Conservation (phyloP, 2,888 invertebrate genomes). For the Exephanes ischioxanthus region DNA sequence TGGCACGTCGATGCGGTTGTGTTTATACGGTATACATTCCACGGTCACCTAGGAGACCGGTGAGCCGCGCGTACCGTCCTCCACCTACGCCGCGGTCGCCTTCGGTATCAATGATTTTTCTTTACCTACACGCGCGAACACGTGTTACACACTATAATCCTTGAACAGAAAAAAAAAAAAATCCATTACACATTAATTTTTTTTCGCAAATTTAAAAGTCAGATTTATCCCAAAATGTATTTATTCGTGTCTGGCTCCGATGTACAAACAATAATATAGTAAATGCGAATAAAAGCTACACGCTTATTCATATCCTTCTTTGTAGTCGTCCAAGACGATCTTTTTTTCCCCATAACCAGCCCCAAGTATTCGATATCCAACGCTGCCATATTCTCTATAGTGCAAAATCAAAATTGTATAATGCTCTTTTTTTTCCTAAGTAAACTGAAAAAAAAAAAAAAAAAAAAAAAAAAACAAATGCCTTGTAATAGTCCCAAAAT, state of each 20-base stretch:
- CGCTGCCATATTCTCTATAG: constrained; percentile 18
- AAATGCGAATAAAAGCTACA: constrained; percentile 44
- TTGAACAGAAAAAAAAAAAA: constrained; percentile 14
- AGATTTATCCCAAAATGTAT: constrained; percentile 62
- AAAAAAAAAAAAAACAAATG: constrained; percentile 59
- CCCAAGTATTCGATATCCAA: constrained; percentile 17
- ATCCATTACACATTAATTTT: not conserved
- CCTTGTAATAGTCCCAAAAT: constrained; percentile 63
- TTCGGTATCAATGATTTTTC: constrained; percentile 25
- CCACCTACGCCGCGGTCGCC: constrained; percentile 54
- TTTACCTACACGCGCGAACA: constrained; percentile 12
- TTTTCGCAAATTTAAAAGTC: not conserved
- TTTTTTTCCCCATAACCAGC: constrained; percentile 40
- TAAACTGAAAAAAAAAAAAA: constrained; percentile 16
- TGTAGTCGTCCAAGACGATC: constrained; percentile 8
- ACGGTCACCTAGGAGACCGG: constrained; percentile 77
- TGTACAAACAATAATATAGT: constrained; percentile 52
- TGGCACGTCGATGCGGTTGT: constrained; percentile 77
- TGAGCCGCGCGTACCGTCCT: constrained; percentile 67
- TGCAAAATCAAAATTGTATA: constrained; percentile 4
- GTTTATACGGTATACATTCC: constrained; percentile 76
- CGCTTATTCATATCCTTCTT: constrained; percentile 6
- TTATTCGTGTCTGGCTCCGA: constrained; percentile 54
- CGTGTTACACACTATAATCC: not conserved
- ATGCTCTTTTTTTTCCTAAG: not conserved